Evolutionary conservation across 2,888 invertebrate genomes (phyloP).

Genomic region (Napeogenes sylphis): DNA sequence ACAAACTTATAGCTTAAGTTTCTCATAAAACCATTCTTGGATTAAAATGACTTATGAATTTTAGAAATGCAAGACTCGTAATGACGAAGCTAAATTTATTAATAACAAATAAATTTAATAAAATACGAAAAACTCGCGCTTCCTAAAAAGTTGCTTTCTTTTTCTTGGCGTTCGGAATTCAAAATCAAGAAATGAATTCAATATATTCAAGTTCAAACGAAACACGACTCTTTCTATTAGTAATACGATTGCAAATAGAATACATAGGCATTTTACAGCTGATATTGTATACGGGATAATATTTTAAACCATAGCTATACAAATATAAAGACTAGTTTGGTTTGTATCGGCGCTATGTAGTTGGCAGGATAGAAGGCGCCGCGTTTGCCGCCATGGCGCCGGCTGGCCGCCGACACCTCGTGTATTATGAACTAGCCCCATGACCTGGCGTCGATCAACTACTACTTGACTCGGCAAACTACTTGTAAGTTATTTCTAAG

Average conservation of each 20-base stretch:
- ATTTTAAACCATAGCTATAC: conserved; percentile 30
- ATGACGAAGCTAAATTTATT: conserved; percentile 31
- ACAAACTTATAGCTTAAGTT: too few relatives aligned
- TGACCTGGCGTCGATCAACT: conserved; percentile 75
- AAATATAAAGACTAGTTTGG: conserved; percentile 36
- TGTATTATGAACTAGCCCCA: conserved; percentile 76
- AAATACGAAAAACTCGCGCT: conserved; percentile 55
- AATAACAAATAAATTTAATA: conserved; percentile 52
- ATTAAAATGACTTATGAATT: too few relatives aligned
- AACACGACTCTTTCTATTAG: conserved; percentile 32
- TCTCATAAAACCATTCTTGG: background rate
- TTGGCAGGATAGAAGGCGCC: conserved; percentile 74
- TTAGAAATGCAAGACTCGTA: background rate
- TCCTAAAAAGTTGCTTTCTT: conserved; percentile 73
- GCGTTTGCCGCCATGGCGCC: conserved; percentile 71
- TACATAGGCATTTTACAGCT: conserved; percentile 44
- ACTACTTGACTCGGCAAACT: conserved; percentile 68
- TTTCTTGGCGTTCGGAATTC: conserved; percentile 68
- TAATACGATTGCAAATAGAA: conserved; percentile 43
- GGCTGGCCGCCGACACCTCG: conserved; percentile 75
- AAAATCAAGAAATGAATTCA: conserved; percentile 67
- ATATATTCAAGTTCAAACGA: conserved; percentile 27
- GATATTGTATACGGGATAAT: conserved; percentile 31
- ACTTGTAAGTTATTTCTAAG: conserved; percentile 57
- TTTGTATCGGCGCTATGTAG: conserved; percentile 38